Conservation (phyloP, 2,113 vertebrate species). For the Podarcis muralis region DNA sequence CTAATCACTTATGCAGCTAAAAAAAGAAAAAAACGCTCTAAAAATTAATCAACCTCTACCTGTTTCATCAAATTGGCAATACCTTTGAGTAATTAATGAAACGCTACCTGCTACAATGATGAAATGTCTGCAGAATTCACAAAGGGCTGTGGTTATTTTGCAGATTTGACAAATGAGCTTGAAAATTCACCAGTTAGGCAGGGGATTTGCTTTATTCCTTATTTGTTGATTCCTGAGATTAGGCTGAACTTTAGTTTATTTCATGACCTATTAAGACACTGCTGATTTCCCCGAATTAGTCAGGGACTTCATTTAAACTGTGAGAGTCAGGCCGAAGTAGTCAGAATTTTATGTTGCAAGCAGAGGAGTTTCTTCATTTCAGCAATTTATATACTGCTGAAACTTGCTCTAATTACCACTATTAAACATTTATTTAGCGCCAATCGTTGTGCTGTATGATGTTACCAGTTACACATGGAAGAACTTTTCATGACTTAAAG, state of each 20-base stretch:
- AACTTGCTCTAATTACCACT: background rate
- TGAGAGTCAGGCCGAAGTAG: background rate
- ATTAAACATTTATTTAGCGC: background rate
- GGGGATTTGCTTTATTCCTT: conserved; percentile 8
- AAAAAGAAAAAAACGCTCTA: background rate
- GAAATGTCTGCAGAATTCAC: background rate
- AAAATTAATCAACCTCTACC: background rate
- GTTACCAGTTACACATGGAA: background rate
- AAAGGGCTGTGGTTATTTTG: background rate
- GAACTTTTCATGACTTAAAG: background rate
- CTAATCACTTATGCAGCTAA: background rate
- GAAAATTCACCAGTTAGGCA: background rate
- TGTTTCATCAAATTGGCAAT: conserved; percentile 5
- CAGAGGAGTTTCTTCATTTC: background rate
- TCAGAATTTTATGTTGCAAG: background rate
- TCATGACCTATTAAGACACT: conserved; percentile 2
- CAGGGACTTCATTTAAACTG: background rate
- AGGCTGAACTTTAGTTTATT: conserved; percentile 1
- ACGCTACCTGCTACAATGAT: background rate
- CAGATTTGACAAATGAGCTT: conserved; percentile 9
- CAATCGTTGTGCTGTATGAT: background rate
- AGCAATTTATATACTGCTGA: too few relatives aligned
- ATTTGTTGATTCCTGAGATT: background rate
- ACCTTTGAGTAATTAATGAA: conserved; percentile 18
- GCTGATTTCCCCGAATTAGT: background rate